Percentiles rank a stretch among this genome's conserved stretches.
Evolutionary conservation across 2,113 vertebrate species (phyloP).

Genomic region (Callocephalon fimbriatum): DNA sequence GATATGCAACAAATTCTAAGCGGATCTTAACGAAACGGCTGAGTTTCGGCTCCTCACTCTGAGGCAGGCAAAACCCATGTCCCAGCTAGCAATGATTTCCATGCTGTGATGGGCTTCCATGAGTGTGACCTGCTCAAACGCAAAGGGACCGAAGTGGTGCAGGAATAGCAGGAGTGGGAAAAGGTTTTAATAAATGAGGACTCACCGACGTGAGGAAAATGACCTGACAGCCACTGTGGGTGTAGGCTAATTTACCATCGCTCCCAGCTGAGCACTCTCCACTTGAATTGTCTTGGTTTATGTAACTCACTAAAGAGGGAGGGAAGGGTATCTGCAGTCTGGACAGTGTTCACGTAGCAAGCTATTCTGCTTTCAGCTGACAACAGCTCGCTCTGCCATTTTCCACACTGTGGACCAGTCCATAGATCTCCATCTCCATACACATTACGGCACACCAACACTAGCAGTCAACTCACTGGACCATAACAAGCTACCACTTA

Average conservation of each 20-base stretch:
- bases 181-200: not conserved
- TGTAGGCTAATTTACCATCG: not conserved
- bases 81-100: not conserved
- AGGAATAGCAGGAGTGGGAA: not conserved
- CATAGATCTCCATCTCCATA: accelerated
- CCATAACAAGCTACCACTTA: accelerated
- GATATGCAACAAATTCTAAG: not conserved
- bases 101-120: not conserved
- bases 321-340: not conserved
- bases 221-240: accelerated
- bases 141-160: not conserved
- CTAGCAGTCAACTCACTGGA: not conserved
- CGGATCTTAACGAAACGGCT: accelerated
- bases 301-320: not conserved
- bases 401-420: not conserved
- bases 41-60: not conserved
- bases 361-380: not conserved
- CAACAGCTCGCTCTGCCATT: not conserved
- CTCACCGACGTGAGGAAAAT: not conserved
- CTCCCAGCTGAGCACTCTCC: not conserved
- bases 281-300: not conserved
- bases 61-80: not conserved
- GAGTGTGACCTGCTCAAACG: not conserved
- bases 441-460: not conserved
- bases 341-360: not conserved